These are phyloP conservation scores for Leptodactylus fallax DNA, from an alignment of 2,797 vertebrate genomes.

Conservation along the genomic window DNA sequence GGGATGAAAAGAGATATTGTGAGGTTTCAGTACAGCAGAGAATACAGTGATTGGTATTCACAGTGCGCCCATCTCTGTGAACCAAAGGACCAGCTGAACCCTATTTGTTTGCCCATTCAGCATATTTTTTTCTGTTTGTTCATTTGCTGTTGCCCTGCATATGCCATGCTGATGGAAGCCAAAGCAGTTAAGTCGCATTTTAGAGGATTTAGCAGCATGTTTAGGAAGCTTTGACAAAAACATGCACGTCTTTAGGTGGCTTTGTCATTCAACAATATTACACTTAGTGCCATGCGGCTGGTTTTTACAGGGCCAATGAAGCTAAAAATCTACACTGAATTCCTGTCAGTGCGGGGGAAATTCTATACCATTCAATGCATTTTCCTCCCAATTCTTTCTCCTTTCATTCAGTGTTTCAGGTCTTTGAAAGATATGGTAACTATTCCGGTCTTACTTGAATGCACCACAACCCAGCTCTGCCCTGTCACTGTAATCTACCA, in stretches of 20 bases:
- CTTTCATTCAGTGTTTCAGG: conserved; percentile 23
- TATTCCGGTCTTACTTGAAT: conserved; percentile 17
- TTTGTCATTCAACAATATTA: conserved; percentile 77
- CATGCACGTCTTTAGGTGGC: conserved; percentile 73
- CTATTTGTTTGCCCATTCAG: conserved; percentile 77
- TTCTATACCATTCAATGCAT: conserved; percentile 58
- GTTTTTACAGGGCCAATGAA: conserved; percentile 64
- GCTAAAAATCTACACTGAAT: conserved; percentile 70
- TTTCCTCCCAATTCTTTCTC: conserved; percentile 22
- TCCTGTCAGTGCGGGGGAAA: conserved; percentile 68
- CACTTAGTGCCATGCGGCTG: conserved; percentile 73
- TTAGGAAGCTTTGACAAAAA: conserved; percentile 76
- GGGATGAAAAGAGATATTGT: conserved; percentile 77
- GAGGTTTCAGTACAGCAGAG: conserved; percentile 75
- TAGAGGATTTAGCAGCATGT: conserved; percentile 77
- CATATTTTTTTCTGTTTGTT: conserved; percentile 79
- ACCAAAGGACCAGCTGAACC: conserved; percentile 78
- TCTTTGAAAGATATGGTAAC: conserved; percentile 26
- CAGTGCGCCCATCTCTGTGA: conserved; percentile 72
- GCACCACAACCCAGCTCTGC: not conserved
- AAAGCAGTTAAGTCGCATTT: conserved; percentile 76
- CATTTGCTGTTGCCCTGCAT: conserved; percentile 74
- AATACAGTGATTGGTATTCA: conserved; percentile 78
- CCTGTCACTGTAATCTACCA: not conserved
- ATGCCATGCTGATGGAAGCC: conserved; percentile 73